These are phyloP conservation scores for Pandion haliaetus DNA, from an alignment of 2,113 vertebrate species.

Conservation along the genomic window DNA sequence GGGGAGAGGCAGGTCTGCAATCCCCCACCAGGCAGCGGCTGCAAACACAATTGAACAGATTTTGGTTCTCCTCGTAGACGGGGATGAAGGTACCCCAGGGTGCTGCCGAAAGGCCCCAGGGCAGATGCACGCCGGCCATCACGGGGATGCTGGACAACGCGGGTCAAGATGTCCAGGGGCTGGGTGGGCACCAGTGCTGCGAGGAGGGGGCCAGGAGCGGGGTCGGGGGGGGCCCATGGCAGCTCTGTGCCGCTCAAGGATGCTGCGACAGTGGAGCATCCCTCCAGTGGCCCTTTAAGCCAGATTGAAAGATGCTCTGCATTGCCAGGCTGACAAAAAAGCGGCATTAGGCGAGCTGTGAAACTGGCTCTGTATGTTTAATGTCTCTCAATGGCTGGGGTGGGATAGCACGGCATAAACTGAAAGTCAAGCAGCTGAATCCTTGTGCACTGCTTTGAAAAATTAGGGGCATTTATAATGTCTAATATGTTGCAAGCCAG, in stretches of 20 bases:
- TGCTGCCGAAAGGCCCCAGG: not conserved
- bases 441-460: slow-evolving; percentile 56
- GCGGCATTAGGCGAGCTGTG: not conserved
- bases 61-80: not conserved
- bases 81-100: not conserved
- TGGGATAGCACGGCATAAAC: slow-evolving; percentile 16
- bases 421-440: slow-evolving; percentile 53
- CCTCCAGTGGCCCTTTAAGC: slow-evolving; percentile 60
- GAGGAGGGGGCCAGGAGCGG: not conserved
- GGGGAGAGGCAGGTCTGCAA: not conserved
- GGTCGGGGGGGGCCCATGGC: fast-evolving
- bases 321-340: slow-evolving; percentile 51
- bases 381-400: slow-evolving; percentile 54
- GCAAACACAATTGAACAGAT: not conserved
- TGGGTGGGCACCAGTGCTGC: fast-evolving
- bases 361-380: slow-evolving; percentile 40
- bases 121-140: fast-evolving
- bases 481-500: slow-evolving; percentile 51
- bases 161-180: fast-evolving
- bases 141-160: fast-evolving
- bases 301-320: slow-evolving; percentile 57
- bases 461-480: slow-evolving; percentile 62
- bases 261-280: not conserved
- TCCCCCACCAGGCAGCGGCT: not conserved
- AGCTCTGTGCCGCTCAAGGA: not conserved